Conservation (phyloP, 1,140 invertebrate genomes). For the Tetramorium alpestre region DNA sequence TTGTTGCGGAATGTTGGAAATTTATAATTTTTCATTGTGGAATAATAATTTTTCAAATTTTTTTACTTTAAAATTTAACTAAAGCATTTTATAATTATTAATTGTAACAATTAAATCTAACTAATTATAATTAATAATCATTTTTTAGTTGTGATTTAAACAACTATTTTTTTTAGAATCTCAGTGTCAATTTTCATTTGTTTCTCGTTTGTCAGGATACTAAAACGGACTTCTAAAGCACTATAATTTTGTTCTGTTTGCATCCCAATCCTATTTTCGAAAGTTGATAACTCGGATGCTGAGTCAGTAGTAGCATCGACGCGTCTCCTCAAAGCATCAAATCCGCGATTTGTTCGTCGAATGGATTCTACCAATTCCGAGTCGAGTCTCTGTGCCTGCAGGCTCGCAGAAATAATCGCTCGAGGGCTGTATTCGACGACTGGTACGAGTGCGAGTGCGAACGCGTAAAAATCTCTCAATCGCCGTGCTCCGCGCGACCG, state of each 20-base stretch:
- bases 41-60: not conserved
- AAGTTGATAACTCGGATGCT: constrained; percentile 42
- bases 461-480: constrained; percentile 60
- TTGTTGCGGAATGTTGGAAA: not conserved
- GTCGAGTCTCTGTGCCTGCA: constrained; percentile 28
- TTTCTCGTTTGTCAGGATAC: not conserved
- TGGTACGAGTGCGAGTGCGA: constrained; percentile 26
- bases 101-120: not conserved
- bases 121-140: not conserved
- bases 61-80: not conserved
- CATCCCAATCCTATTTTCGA: constrained; percentile 11
- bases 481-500: constrained; percentile 37
- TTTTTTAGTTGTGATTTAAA: not conserved
- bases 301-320: constrained; percentile 32
- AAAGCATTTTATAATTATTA: not conserved
- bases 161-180: not conserved
- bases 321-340: constrained; percentile 53
- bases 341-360: constrained; percentile 43
- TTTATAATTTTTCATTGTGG: not conserved
- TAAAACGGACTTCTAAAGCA: constrained; percentile 20
- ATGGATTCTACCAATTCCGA: constrained; percentile 58
- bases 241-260: constrained; percentile 20
- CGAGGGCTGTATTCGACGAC: constrained; percentile 29
- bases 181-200: not conserved
- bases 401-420: constrained; percentile 35